These are phyloP conservation scores for Aurelia aurita DNA, from an alignment of 30 jellyfish, hydroid and myxozoan genomes.

Conservation along the genomic window DNA sequence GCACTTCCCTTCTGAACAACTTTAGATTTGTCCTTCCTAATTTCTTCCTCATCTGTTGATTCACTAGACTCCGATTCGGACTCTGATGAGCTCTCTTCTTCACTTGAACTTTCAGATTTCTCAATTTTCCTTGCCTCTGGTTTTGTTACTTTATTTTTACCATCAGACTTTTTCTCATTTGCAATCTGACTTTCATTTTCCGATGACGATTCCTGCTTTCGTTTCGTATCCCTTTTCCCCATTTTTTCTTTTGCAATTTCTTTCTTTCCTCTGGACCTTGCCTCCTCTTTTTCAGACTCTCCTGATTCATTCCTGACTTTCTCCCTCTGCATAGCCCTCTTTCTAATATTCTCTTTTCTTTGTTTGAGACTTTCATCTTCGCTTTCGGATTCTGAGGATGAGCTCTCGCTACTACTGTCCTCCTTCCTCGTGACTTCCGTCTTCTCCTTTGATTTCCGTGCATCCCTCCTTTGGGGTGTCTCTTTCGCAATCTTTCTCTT, in stretches of 20 bases:
- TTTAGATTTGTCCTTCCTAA: not conserved
- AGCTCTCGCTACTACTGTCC: not conserved
- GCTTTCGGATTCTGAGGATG: not conserved
- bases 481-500: not conserved
- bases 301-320: not conserved
- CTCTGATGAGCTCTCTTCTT: conserved; percentile 47
- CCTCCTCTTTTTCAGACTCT: too few species aligned
- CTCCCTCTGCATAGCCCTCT: not conserved
- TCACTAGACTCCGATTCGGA: conserved; percentile 33
- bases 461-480: too few species aligned
- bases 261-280: too few species aligned
- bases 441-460: too few species aligned
- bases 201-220: conserved; percentile 13
- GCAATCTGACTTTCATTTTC: conserved; percentile 26
- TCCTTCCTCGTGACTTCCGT: not conserved
- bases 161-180: not conserved
- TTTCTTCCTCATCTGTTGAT: not conserved
- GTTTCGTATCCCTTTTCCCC: not conserved
- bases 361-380: not conserved
- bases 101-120: conserved; percentile 4
- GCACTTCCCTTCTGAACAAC: not conserved
- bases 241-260: not conserved
- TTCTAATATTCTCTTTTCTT: not conserved
- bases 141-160: not conserved
- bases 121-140: not conserved